Evolutionary conservation across 2,797 vertebrate genomes (phyloP).

Genomic region (Girardinus metallicus): DNA sequence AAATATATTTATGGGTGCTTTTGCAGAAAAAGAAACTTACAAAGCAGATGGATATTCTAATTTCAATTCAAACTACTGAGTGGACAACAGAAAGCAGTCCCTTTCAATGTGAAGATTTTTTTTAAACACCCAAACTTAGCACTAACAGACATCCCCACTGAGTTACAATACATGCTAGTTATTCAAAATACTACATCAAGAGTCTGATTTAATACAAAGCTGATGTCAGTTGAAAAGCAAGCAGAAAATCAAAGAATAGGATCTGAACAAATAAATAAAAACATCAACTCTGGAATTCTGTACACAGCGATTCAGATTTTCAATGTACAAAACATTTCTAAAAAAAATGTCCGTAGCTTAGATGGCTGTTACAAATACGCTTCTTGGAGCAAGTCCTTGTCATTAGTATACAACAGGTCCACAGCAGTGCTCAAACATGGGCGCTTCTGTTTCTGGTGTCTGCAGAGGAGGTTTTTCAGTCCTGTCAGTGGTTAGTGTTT

Average conservation of each 20-base stretch:
- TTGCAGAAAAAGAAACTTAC: conserved; percentile 78
- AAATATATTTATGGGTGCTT: conserved; percentile 78
- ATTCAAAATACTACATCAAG: conserved; percentile 69
- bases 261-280: conserved; percentile 78
- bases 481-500: conserved; percentile 38
- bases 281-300: conserved; percentile 74
- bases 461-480: conserved; percentile 18
- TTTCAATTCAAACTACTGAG: conserved; percentile 67
- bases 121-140: conserved; percentile 67
- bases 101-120: conserved; percentile 61
- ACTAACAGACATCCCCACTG: conserved; percentile 63
- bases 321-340: conserved; percentile 82
- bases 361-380: conserved; percentile 83
- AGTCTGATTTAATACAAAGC: conserved; percentile 73
- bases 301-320: conserved; percentile 80
- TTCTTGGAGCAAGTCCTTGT: conserved; percentile 56
- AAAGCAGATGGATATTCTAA: conserved; percentile 80
- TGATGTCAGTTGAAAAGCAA: conserved; percentile 69
- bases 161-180: conserved; percentile 73
- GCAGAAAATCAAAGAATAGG: conserved; percentile 49
- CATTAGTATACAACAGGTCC: conserved; percentile 57
- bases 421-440: conserved; percentile 60
- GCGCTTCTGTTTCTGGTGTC: conserved; percentile 67
- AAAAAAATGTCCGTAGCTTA: conserved; percentile 79
- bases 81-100: conserved; percentile 56